Percentiles rank a stretch among this genome's conserved stretches.
These are phyloP conservation scores for Macrostomum lignano DNA, from an alignment of 1,140 invertebrate genomes.

Conservation along the genomic window DNA sequence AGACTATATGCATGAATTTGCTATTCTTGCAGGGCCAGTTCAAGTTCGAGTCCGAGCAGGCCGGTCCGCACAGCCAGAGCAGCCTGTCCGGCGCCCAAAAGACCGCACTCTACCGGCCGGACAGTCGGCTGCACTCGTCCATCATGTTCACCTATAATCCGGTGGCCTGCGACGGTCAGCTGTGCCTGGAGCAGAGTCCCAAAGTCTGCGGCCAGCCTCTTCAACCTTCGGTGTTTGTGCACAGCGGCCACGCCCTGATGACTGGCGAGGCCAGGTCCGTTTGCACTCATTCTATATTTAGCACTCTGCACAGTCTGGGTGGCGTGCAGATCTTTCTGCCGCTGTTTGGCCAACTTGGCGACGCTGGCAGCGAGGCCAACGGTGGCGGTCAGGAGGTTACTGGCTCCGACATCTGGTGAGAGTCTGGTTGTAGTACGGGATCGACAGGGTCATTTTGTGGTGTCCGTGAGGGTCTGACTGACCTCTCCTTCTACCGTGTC, in stretches of 20 bases:
- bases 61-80: not conserved
- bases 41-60: not conserved
- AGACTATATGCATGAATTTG: too few species aligned
- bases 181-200: conserved; percentile 70
- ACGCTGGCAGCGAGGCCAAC: conserved; percentile 32
- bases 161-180: conserved; percentile 73
- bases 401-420: conserved; percentile 30
- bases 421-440: too few species aligned
- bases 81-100: not conserved
- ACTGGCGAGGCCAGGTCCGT: conserved; percentile 93
- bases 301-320: conserved; percentile 87
- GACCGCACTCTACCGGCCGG: conserved; percentile 40
- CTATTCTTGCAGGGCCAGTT: conserved; percentile 1
- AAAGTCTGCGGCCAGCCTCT: conserved; percentile 53
- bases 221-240: conserved; percentile 84
- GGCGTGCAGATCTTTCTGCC: conserved; percentile 94
- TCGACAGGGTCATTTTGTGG: too few species aligned
- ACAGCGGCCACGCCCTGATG: conserved; percentile 93
- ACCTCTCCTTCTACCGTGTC: too few species aligned
- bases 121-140: conserved; percentile 72
- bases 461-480: too few species aligned
- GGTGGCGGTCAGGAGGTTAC: conserved; percentile 13
- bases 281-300: conserved; percentile 90
- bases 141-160: conserved; percentile 99
- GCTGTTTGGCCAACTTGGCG: conserved; percentile 79